Conservation (phyloP, 2,113 vertebrate genomes). For the Erythrocebus patas region DNA sequence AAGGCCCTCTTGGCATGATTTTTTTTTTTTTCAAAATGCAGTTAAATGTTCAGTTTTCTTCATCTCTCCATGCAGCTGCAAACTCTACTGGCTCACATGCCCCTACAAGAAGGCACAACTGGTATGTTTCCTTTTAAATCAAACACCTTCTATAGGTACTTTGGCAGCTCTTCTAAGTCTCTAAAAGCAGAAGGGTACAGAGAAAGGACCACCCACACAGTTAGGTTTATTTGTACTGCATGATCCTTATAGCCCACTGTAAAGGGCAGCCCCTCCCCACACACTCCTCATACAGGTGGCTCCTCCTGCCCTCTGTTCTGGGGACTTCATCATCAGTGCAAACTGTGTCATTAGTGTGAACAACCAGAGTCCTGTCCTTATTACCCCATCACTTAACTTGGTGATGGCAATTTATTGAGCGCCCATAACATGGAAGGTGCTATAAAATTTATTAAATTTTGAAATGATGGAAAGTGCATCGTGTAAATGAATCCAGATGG, state of each 20-base stretch:
- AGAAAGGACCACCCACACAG: slow-evolving; percentile 67
- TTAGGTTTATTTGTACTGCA: slow-evolving; percentile 23
- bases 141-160: slow-evolving; percentile 69
- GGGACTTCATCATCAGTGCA: slow-evolving; percentile 28
- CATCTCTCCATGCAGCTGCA: slow-evolving; percentile 27
- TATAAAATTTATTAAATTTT: slow-evolving; percentile 61
- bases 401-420: slow-evolving; percentile 31
- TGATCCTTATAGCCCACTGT: slow-evolving; percentile 11
- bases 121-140: slow-evolving; percentile 66
- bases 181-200: slow-evolving; percentile 18
- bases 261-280: neutral
- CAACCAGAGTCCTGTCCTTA: slow-evolving; percentile 5
- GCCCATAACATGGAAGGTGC: slow-evolving; percentile 46
- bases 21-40: neutral
- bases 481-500: slow-evolving; percentile 57
- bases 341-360: slow-evolving; percentile 42
- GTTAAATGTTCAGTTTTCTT: slow-evolving; percentile 41
- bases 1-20: neutral
- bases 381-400: slow-evolving; percentile 45
- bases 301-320: neutral
- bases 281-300: slow-evolving; percentile 5
- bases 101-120: slow-evolving; percentile 66
- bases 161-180: slow-evolving; percentile 65
- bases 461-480: slow-evolving; percentile 62
- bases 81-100: neutral